Conservation (phyloP, 2,888 invertebrate genomes). For the Ornithoptera priamus region DNA sequence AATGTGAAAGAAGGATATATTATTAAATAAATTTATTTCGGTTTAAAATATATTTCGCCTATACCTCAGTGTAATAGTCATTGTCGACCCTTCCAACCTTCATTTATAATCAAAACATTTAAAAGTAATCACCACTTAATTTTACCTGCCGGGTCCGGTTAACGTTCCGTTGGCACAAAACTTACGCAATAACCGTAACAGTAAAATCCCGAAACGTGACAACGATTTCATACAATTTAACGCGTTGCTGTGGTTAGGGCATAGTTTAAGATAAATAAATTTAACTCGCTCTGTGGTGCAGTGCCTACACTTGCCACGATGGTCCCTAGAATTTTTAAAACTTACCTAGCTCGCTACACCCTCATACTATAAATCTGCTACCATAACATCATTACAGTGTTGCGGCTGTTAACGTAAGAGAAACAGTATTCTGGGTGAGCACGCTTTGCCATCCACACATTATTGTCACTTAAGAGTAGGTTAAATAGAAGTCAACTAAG, state of each 20-base stretch:
- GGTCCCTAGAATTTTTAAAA: too few relatives aligned
- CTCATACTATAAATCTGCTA: too few relatives aligned
- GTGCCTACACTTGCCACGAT: too few relatives aligned
- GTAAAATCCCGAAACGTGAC: constrained; percentile 25
- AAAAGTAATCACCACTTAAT: constrained; percentile 26
- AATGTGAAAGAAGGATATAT: background rate
- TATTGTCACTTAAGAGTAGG: too few relatives aligned
- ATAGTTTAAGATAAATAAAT: background rate
- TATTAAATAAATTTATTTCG: background rate
- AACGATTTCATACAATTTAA: constrained; percentile 24
- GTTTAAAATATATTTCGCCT: background rate
- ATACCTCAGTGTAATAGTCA: constrained; percentile 16
- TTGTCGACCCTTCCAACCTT: constrained; percentile 19
- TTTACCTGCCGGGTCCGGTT: constrained; percentile 26
- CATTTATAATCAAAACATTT: constrained; percentile 28
- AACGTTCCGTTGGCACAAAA: constrained; percentile 13
- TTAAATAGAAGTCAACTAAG: too few relatives aligned
- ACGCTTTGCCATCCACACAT: too few relatives aligned
- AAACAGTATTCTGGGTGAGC: too few relatives aligned
- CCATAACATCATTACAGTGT: too few relatives aligned
- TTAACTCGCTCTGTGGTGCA: background rate
- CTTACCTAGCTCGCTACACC: too few relatives aligned
- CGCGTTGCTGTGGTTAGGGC: constrained; percentile 11
- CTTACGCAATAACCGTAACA: constrained; percentile 27
- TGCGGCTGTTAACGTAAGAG: too few relatives aligned